Evolutionary conservation across 2,113 vertebrate genomes (phyloP).

Genomic region (Lophochroa leadbeateri): DNA sequence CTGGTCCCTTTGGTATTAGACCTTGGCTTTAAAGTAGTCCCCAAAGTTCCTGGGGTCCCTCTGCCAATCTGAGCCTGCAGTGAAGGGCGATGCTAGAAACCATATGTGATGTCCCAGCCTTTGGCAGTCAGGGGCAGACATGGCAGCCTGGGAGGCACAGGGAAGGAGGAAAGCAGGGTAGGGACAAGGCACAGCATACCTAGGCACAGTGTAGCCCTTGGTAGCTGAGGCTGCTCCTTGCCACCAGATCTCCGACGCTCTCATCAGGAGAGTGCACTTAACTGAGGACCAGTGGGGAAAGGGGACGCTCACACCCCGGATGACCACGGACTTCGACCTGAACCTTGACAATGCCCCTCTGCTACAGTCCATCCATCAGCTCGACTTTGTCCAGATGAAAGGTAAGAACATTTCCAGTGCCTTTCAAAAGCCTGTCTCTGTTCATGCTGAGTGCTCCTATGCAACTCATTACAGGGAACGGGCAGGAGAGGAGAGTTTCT

Average conservation of each 20-base stretch:
- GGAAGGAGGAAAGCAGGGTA: not conserved
- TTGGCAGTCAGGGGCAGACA: not conserved
- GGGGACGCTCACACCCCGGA: conserved; percentile 92
- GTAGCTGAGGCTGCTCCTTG: conserved; percentile 38
- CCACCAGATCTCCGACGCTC: conserved; percentile 92
- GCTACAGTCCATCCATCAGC: conserved; percentile 96
- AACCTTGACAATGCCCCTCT: conserved; percentile 94
- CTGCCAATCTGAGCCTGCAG: not conserved
- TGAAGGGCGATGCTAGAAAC: accelerated
- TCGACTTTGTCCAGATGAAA: conserved; percentile 99
- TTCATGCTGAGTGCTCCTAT: not conserved
- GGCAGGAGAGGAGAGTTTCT: not conserved
- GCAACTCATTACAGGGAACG: not conserved
- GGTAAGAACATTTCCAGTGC: conserved; percentile 70
- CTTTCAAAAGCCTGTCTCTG: not conserved
- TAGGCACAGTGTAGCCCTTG: not conserved
- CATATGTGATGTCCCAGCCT: accelerated
- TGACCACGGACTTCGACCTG: conserved; percentile 97
- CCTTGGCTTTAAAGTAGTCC: not conserved
- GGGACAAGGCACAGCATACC: not conserved
- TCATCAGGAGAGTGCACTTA: conserved; percentile 95
- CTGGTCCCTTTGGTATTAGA: not conserved
- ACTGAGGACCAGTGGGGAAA: conserved; percentile 98
- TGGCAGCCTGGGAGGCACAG: not conserved
- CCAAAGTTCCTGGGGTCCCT: not conserved